Base-by-base conservation (phyloP, 2,113 vertebrate species). In the Sylvilagus bachmani region DNA sequence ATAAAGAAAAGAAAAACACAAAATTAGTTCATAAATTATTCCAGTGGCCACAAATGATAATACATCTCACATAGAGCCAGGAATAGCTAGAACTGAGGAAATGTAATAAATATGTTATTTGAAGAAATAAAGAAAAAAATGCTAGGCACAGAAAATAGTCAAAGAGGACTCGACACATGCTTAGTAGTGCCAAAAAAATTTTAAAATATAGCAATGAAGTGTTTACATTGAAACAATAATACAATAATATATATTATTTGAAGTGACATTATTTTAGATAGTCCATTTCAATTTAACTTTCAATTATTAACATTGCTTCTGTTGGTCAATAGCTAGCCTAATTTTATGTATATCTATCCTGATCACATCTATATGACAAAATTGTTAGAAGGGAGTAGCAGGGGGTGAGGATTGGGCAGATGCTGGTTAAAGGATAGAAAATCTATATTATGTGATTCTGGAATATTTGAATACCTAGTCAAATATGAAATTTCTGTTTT, bases 181-280 rank as follows among this genome's bases (percentile, higher is more conserved):
- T 89, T 33, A 91, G 6, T 4, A 21, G 81, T 27, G 6, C 13
- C 51, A 31, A 10, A 89, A 55, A 62, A 36, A 74, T 73, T 86
- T 71, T n/a, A 73, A 71, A 78, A 83, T n/a, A 74, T 1, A 64
- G 24, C 19, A 74, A 61, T 51, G 38, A 75, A 74, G 33, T 53
- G 24, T 75, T 14, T 80, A 31, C 10, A 38, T 5, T 31, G 24
- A 90, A 77, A 51, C 74, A 5, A 80, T 84, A 10, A 74, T 67
- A 31, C 38, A 62, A 89, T 31, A 66, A 51, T 62, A 7, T 66
- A 29, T 44, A 62, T 55, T 86, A 38, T 53, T 84, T 73, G 77
- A 92, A 92, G 22, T 95, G 21, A 2, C 9, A 58, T 94, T 89
- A 53, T 6, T 90, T 96, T 90, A 86, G 29, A 87, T 61, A 77